phyloP scores from a whole-genome alignment of 2,888 invertebrate species.

The Tryphoninae sp. region DNA sequence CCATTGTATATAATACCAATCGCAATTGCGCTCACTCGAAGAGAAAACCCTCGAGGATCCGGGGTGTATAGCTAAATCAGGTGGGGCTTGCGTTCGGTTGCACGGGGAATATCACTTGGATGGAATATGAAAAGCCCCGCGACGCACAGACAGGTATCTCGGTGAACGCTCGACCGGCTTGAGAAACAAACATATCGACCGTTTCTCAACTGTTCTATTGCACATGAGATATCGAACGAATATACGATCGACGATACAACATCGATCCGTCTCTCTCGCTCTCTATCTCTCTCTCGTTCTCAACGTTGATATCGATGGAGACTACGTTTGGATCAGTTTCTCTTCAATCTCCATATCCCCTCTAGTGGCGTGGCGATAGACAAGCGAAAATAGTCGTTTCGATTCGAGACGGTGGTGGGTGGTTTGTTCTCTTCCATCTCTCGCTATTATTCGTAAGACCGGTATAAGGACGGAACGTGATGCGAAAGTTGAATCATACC shows the following conservation, averaged over 20 bases:
- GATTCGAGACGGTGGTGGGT: too few relatives aligned
- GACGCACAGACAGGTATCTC: neutral
- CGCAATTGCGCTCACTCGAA: slow-evolving; percentile 66
- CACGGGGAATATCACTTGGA: slow-evolving; percentile 52
- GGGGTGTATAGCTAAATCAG: slow-evolving; percentile 43
- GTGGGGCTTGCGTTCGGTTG: slow-evolving; percentile 48
- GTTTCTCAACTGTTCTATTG: neutral
- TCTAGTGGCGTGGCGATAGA: too few relatives aligned
- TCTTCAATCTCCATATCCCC: too few relatives aligned
- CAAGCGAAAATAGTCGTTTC: too few relatives aligned
- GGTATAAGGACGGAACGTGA: slow-evolving; percentile 5
- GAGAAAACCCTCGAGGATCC: slow-evolving; percentile 62
- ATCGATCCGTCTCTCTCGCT: neutral
- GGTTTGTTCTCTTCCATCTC: too few relatives aligned
- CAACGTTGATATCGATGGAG: too few relatives aligned
- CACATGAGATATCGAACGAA: too few relatives aligned
- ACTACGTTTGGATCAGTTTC: too few relatives aligned
- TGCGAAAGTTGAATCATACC: slow-evolving; percentile 18
- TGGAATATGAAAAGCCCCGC: slow-evolving; percentile 14
- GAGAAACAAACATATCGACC: slow-evolving; percentile 32
- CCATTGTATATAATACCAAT: slow-evolving; percentile 34
- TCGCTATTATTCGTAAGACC: neutral
- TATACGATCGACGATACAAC: neutral
- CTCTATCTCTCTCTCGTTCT: neutral
- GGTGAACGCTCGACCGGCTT: slow-evolving; percentile 28